Evolutionary conservation across 2,113 vertebrate genomes (phyloP).

Genomic region (Phalacrocorax aristotelis): DNA sequence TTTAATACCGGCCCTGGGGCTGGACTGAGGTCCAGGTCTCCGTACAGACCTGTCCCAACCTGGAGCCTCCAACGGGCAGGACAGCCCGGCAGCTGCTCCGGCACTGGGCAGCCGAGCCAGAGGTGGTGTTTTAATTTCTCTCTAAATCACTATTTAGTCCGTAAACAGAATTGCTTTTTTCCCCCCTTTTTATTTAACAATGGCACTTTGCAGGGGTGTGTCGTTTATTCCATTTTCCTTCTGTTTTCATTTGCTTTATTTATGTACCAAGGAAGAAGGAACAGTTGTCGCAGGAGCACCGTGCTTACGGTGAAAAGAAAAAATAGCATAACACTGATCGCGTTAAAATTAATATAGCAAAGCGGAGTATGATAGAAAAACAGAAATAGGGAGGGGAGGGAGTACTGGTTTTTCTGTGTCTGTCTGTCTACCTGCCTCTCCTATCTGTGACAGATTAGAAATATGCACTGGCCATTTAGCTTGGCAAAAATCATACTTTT

Average conservation of each 20-base stretch:
- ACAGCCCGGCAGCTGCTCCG: accelerated
- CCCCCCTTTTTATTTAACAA: background rate
- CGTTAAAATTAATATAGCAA: background rate
- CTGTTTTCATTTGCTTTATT: background rate
- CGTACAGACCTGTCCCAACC: accelerated
- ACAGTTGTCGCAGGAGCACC: background rate
- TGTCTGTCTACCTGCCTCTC: background rate
- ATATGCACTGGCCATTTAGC: background rate
- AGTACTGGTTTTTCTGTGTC: background rate
- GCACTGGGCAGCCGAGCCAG: accelerated
- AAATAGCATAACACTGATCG: background rate
- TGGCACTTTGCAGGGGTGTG: accelerated
- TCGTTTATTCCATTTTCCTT: background rate
- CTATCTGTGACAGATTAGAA: background rate
- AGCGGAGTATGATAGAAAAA: background rate
- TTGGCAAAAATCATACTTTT: background rate
- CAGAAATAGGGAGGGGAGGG: background rate
- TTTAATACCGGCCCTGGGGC: background rate
- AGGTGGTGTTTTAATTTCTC: background rate
- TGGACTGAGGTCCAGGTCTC: background rate
- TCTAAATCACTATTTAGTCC: background rate
- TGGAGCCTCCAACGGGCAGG: background rate
- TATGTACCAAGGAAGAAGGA: background rate
- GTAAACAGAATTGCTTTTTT: background rate
- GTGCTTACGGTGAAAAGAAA: background rate